phyloP scores from a whole-genome alignment of 2,888 invertebrate species.

The Watsonalla cultraria region DNA sequence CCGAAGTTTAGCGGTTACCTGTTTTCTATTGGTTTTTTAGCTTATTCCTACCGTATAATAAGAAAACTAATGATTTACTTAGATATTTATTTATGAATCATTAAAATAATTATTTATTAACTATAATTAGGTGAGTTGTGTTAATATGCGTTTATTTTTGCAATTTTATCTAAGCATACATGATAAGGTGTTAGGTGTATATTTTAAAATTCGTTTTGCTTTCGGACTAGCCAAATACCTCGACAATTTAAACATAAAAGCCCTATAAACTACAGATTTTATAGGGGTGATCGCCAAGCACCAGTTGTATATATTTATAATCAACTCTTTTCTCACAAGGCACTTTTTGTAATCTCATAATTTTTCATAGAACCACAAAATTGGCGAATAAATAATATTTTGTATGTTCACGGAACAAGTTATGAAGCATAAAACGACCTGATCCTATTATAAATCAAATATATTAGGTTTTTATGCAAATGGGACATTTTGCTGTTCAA shows the following conservation, averaged over 20 bases:
- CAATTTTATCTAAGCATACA: neutral
- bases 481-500: too few species aligned
- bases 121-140: neutral
- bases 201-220: constrained; percentile 32
- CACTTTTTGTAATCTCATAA: constrained; percentile 12
- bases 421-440: too few species aligned
- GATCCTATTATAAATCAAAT: too few species aligned
- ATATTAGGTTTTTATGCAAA: too few species aligned
- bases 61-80: too few species aligned
- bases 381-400: too few species aligned
- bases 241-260: constrained; percentile 35
- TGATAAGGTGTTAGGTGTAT: neutral
- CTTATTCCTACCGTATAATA: too few species aligned
- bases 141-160: neutral
- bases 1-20: constrained; percentile 34
- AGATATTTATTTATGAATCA: too few species aligned
- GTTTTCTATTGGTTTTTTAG: neutral
- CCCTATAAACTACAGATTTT: constrained; percentile 24
- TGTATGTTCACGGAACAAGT: too few species aligned
- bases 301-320: constrained; percentile 31
- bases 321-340: constrained; percentile 15
- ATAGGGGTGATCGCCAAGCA: constrained; percentile 43
- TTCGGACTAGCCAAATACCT: constrained; percentile 68
- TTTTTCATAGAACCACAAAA: too few species aligned
- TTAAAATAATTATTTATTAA: too few species aligned